Base-by-base conservation (phyloP, 1,140 invertebrate species). In the Saccostrea echinata region DNA sequence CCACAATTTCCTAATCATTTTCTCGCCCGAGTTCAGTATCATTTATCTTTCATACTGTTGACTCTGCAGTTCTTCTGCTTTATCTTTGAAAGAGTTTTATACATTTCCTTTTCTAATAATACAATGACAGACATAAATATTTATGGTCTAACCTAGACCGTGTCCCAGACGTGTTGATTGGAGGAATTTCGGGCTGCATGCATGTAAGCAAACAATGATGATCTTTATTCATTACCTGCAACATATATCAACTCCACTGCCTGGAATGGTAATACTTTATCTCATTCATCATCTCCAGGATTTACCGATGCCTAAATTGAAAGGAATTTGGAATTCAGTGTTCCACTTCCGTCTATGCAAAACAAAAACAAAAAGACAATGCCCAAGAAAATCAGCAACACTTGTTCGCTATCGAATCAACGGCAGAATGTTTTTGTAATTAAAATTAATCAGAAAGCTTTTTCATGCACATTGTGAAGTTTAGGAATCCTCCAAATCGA, bases 271-370 rank as follows among this genome's bases (percentile, higher is more conserved):
- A 13, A 76, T 12, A 76, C 27, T 33, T 76, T 16, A 76, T 30
- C 68, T 4, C 27, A 76, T 16, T 76, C 16, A 30, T 12, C 68
- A 76, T 76, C 27, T 76, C 27, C 24, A 76, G 30, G 33, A 30
- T 76, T 76, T 9, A 27, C 16, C 27, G 30, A 76, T 76, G 13
- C 30, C 18, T 76, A 76, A 76, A 76, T 76, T 76, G 68, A 76
- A 30, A 76, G 68, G 68, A 76, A 76, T 76, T 76, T 76, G 30
- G 68, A 76, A 30, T 76, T 71, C 68, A 16, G 30, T 16, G 68
- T 76, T 71, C 68, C 68, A 76, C 68, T 76, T 76, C 68, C 68
- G 68, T 76, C 68, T 76, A 27, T 76, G 68, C 68, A 76, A 76
- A 76, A 76, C 68, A 76, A 76, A 30, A 76, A 76, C 68, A 76